phyloP scores from a whole-genome alignment of 2,888 invertebrate genomes.

The Noctua pronuba region DNA sequence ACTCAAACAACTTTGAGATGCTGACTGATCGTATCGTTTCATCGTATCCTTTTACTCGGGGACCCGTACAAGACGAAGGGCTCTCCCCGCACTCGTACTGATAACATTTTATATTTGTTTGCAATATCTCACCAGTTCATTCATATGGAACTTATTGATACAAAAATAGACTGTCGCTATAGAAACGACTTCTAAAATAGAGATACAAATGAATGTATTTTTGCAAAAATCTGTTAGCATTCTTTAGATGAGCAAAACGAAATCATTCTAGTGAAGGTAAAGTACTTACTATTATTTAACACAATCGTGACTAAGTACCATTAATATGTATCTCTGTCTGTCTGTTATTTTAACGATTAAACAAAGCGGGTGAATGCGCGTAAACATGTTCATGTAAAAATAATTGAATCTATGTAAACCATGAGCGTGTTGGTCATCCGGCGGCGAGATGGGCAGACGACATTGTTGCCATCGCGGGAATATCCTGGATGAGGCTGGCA shows the following conservation, averaged over 20 bases:
- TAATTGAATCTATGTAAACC: background rate
- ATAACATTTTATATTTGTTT: conserved; percentile 57
- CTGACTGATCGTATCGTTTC: conserved; percentile 43
- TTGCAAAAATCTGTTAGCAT: background rate
- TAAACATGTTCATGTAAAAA: background rate
- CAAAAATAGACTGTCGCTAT: conserved; percentile 5
- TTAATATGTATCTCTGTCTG: background rate
- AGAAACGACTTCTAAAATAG: background rate
- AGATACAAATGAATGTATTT: background rate
- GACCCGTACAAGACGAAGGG: conserved; percentile 44
- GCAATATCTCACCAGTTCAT: conserved; percentile 29
- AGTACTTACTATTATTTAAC: background rate
- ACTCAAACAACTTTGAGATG: conserved; percentile 32
- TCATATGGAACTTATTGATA: conserved; percentile 22
- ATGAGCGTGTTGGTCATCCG: background rate
- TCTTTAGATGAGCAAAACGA: background rate
- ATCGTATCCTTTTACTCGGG: conserved; percentile 47
- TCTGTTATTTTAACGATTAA: background rate
- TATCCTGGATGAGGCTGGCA: background rate
- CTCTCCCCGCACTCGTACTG: conserved; percentile 32
- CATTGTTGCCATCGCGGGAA: background rate
- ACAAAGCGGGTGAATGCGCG: background rate
- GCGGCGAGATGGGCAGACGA: background rate
- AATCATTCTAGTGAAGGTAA: background rate
- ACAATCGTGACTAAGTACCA: background rate